phyloP scores from a whole-genome alignment of 2,888 invertebrate species.

The Timandra comae region DNA sequence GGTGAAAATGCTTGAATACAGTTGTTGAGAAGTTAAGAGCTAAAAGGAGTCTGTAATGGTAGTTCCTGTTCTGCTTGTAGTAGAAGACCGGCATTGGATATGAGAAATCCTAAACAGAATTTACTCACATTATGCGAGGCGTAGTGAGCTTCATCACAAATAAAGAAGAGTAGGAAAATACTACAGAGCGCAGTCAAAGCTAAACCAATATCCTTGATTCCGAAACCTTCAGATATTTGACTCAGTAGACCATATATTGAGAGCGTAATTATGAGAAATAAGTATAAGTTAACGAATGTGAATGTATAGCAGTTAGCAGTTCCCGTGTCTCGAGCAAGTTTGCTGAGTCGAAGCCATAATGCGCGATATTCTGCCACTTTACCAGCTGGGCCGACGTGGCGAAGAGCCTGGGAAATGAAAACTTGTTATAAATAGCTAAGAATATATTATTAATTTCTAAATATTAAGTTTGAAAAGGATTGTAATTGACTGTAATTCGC shows the following conservation, averaged over 20 bases:
- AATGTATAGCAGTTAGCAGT: conserved; percentile 82
- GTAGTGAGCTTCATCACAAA: conserved; percentile 85
- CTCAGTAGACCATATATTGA: conserved; percentile 85
- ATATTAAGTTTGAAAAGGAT: no score
- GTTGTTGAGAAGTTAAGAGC: no score
- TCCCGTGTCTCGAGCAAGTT: conserved; percentile 80
- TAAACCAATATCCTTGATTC: conserved; percentile 83
- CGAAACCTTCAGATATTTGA: conserved; percentile 83
- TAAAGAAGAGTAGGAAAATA: conserved; percentile 80
- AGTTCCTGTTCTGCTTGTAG: no score
- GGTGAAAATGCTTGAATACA: no score
- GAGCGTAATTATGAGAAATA: conserved; percentile 84
- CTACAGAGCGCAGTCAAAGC: conserved; percentile 81
- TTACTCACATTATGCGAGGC: conserved; percentile 82
- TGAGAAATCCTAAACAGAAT: no score
- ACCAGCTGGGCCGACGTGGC: conserved; percentile 81
- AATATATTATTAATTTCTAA: no score
- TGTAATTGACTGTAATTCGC: no score
- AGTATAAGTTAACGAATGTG: conserved; percentile 81
- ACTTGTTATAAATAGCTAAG: no score
- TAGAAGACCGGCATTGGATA: no score
- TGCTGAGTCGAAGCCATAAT: conserved; percentile 83
- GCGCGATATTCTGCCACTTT: conserved; percentile 83
- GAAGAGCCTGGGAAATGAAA: conserved; percentile 66
- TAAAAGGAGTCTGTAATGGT: no score